These are phyloP conservation scores for Etheostoma spectabile DNA, from an alignment of 2,113 vertebrate species.

Conservation along the genomic window DNA sequence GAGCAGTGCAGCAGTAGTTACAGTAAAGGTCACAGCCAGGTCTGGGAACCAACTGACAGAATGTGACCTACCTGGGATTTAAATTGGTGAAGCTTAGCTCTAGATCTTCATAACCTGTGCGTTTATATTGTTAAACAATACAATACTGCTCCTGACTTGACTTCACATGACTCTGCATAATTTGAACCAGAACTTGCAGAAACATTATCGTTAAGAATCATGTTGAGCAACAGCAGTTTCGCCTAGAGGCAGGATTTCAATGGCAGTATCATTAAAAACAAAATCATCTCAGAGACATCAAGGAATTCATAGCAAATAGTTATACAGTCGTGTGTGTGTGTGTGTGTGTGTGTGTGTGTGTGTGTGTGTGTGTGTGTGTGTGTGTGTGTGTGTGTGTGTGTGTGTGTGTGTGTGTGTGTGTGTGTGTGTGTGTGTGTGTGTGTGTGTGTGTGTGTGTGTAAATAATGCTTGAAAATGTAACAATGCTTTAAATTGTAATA, in stretches of 20 bases:
- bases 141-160: constrained; percentile 16
- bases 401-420: too few species aligned
- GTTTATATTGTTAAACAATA: constrained; percentile 8
- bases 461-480: too few species aligned
- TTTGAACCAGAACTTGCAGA: constrained; percentile 41
- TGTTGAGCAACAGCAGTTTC: constrained; percentile 16
- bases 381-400: too few species aligned
- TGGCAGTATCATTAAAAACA: constrained; percentile 7
- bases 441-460: too few species aligned
- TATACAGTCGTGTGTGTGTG: neutral
- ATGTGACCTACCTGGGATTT: constrained; percentile 4
- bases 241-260: neutral
- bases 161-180: constrained; percentile 20
- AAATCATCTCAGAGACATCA: constrained; percentile 10
- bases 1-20: constrained; percentile 7
- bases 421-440: too few species aligned
- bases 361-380: too few species aligned
- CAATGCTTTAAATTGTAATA: too few species aligned
- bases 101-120: neutral
- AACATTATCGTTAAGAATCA: constrained; percentile 12
- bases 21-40: constrained; percentile 18
- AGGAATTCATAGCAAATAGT: neutral
- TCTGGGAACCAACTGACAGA: constrained; percentile 14
- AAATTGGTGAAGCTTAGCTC: neutral
- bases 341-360: too few species aligned